Base-by-base conservation (phyloP, 2,113 vertebrate genomes). In the Spea multiplicata region DNA sequence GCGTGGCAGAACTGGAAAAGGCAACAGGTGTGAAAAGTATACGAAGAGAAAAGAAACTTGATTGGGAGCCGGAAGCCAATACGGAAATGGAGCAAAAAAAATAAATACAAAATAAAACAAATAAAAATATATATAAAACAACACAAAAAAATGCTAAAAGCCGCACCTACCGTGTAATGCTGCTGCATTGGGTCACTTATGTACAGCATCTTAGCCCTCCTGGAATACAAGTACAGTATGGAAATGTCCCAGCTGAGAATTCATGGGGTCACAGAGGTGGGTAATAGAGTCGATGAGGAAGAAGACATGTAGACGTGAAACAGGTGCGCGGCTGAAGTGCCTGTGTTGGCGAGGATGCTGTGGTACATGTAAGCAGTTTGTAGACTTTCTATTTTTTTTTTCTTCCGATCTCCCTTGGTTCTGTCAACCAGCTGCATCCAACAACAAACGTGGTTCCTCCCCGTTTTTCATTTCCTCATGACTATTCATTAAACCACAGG, bases 361-460 rank as follows among this genome's bases (percentile, higher is more conserved):
- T 0, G 71, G 83, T 73, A 14, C 85, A 80, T 12, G 80, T 6
- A 86, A 80, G 87, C 84, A 5, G 83, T 74, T 75, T 71, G 79
- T 74, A 84, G 89, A 91, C 87, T 86, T 81, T 89, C 74, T 84
- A 88, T 86, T 85, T 84, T 81, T 79, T n/a, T 89, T 78, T 84
- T 88, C 85, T 85, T 62, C 81, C 88, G 88, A 86, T 85, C 90
- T 87, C 86, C 88, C 89, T 86, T 82, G 87, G 90, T 92, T 91
- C 93, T 93, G 93, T 91, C 92, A 92, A 91, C 90, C 86, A 73
- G 84, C 89, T 91, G 93, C 93, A 95, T 94, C 95, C 88, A 95
- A 96, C 95, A 96, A 96, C 96, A 96, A 92, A 94, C 88, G 85
- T 44, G 75, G 53, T 64, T 86, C 91, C 92, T 86, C 91, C 86